Evolutionary conservation across 2,797 vertebrate genomes (phyloP).

Genomic region (Sternotherus odoratus): DNA sequence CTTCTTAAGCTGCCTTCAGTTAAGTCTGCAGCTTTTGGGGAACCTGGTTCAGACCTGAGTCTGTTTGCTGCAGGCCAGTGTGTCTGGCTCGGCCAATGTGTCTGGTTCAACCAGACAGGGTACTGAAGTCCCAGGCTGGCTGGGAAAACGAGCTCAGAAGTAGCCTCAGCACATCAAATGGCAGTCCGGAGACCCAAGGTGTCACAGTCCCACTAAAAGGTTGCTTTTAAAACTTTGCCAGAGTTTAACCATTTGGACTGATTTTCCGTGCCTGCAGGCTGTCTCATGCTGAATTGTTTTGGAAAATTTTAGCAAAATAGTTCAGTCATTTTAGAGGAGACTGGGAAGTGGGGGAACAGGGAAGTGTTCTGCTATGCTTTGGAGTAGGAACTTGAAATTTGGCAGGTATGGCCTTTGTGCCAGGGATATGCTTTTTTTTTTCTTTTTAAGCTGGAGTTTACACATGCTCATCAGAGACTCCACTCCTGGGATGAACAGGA

Average conservation of each 20-base stretch:
- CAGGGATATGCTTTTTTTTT: neutral
- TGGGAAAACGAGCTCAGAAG: too few relatives aligned
- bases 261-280: neutral
- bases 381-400: neutral
- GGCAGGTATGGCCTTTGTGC: neutral
- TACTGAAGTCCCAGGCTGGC: too few relatives aligned
- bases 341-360: neutral
- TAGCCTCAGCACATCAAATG: too few relatives aligned
- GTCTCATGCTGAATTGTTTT: neutral
- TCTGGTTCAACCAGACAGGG: too few relatives aligned
- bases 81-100: too few relatives aligned
- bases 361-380: neutral
- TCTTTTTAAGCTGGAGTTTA: neutral
- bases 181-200: too few relatives aligned
- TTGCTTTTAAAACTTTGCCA: neutral
- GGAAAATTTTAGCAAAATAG: neutral
- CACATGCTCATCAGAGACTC: neutral
- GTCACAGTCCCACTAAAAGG: neutral
- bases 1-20: too few relatives aligned
- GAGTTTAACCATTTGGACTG: neutral
- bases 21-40: too few relatives aligned
- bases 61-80: too few relatives aligned
- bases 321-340: neutral
- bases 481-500: neutral
- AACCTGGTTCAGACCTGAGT: too few relatives aligned